Percentiles rank a stretch among this genome's conserved stretches.
phyloP scores from a whole-genome alignment of 2,888 invertebrate species.

The Biston betularia region DNA sequence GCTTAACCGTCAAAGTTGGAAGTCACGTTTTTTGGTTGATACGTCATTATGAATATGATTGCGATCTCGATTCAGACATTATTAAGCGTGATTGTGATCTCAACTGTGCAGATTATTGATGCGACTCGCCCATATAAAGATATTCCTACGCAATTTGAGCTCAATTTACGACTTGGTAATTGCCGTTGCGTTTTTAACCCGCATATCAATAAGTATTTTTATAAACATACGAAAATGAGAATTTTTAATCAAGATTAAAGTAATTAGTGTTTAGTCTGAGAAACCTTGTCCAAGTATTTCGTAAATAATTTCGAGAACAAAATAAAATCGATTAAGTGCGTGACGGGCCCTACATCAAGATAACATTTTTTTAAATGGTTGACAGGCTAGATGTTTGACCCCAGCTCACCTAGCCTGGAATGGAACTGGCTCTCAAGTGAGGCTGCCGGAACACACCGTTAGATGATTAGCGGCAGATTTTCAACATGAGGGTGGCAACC shows the following conservation, averaged over 20 bases:
- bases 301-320: neutral
- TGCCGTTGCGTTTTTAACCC: conserved; percentile 20
- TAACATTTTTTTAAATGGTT: too few species aligned
- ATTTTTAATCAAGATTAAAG: neutral
- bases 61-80: conserved; percentile 21
- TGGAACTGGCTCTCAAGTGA: too few species aligned
- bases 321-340: neutral
- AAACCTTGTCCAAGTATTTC: neutral
- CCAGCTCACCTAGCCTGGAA: too few species aligned
- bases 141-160: conserved; percentile 27
- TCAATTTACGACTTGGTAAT: conserved; percentile 29
- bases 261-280: neutral
- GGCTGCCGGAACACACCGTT: too few species aligned
- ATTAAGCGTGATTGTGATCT: conserved; percentile 31
- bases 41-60: conserved; percentile 25
- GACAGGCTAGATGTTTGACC: too few species aligned
- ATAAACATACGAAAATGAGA: neutral
- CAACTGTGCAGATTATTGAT: conserved; percentile 28
- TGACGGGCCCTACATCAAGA: too few species aligned
- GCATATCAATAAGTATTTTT: conserved; percentile 9
- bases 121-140: conserved; percentile 30
- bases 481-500: too few species aligned
- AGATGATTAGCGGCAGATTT: too few species aligned
- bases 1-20: conserved; percentile 8
- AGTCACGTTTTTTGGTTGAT: conserved; percentile 30